These are phyloP conservation scores for Ophioninae sp. DNA, from an alignment of 2,888 invertebrate species.

Conservation along the genomic window DNA sequence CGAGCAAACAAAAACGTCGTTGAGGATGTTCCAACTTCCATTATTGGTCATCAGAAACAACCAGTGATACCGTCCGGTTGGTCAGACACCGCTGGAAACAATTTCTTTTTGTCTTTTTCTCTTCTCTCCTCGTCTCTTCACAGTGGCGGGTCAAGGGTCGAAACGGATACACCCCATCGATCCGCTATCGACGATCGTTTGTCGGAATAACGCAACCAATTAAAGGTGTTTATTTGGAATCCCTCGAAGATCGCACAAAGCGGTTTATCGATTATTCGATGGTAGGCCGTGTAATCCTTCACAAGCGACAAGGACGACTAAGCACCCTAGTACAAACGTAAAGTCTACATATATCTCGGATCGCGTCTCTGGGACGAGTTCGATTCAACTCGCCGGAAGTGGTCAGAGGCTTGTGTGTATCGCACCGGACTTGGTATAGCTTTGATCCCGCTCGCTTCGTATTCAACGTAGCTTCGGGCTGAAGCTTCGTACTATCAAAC, in stretches of 20 bases:
- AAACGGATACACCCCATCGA: not conserved
- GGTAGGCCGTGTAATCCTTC: conserved; percentile 48
- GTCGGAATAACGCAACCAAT: conserved; percentile 36
- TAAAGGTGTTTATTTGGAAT: conserved; percentile 44
- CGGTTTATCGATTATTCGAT: conserved; percentile 45
- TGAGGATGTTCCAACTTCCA: not conserved
- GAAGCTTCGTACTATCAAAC: conserved; percentile 32
- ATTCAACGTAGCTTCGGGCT: conserved; percentile 33
- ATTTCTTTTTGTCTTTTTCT: not conserved
- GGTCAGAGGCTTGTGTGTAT: conserved; percentile 49
- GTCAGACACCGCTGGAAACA: not conserved
- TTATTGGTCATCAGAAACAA: no score
- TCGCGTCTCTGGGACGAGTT: conserved; percentile 24
- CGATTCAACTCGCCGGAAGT: conserved; percentile 52
- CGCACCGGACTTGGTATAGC: conserved; percentile 29
- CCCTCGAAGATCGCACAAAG: conserved; percentile 31
- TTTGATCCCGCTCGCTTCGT: conserved; percentile 51
- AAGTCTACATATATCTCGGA: conserved; percentile 2
- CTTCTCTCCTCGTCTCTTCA: not conserved
- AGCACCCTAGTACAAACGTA: conserved; percentile 38
- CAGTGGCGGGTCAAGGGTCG: not conserved
- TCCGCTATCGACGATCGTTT: not conserved
- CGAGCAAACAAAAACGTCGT: conserved; percentile 1
- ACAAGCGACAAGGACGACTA: conserved; percentile 24
- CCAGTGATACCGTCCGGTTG: not conserved